Percentiles rank a stretch among this genome's conserved stretches.
phyloP scores from a whole-genome alignment of 1,140 invertebrate species.

The Drosophila baimaii region DNA sequence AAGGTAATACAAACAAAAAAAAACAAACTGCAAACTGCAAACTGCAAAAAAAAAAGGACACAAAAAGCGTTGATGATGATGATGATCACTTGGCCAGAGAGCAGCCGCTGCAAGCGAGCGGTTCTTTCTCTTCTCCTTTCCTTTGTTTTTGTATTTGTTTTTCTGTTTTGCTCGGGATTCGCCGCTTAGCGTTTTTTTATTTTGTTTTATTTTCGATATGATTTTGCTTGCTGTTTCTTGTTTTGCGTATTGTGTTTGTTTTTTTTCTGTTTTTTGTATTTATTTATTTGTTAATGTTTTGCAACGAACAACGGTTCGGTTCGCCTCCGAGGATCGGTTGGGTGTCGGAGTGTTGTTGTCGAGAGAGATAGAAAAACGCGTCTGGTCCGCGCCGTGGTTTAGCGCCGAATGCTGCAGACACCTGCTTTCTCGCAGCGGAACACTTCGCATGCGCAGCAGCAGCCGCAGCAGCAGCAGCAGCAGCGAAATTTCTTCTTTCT shows the following conservation, averaged over 20 bases:
- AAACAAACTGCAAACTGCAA: conserved; percentile 27
- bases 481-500: conserved; percentile 76
- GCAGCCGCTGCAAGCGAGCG: conserved; percentile 5
- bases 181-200: conserved; percentile 12
- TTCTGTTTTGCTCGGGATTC: conserved; percentile 28
- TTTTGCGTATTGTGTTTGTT: conserved; percentile 13
- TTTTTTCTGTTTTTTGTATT: conserved; percentile 7
- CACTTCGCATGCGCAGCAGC: conserved; percentile 84
- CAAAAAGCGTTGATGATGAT: conserved; percentile 38
- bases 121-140: conserved; percentile 24
- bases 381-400: conserved; percentile 84
- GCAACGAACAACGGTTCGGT: conserved; percentile 1
- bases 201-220: conserved; percentile 1
- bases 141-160: conserved; percentile 2
- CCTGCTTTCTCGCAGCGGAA: conserved; percentile 84
- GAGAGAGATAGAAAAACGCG: conserved; percentile 69
- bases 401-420: conserved; percentile 84
- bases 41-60: conserved; percentile 34
- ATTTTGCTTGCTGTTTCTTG: background rate
- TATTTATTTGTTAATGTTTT: conserved; percentile 6
- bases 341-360: conserved; percentile 17
- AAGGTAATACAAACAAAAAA: conserved; percentile 29
- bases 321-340: conserved; percentile 31
- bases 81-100: conserved; percentile 42
- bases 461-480: conserved; percentile 25